Base-by-base conservation (phyloP, 2,888 invertebrate genomes). In the Nesidiocoris tenuis region DNA sequence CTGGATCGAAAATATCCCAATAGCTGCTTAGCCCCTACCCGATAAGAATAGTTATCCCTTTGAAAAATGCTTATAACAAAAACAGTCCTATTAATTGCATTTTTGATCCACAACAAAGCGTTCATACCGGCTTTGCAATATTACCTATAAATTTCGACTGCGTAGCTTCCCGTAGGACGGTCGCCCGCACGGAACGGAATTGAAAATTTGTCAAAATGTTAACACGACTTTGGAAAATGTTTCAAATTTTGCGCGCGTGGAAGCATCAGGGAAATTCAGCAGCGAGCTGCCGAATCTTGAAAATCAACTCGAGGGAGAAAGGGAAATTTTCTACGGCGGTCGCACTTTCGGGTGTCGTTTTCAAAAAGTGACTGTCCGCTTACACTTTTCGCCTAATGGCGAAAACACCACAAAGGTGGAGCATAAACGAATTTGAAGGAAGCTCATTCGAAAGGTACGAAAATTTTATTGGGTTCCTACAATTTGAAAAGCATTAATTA, bases 401-500 rank as follows among this genome's bases (percentile, higher is more conserved):
- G 39, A 72, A 72, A 21, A 72, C 72, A 56, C 72, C 72, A n/a
- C 72, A 55, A 54, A 59, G 59, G 18, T 72, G 72, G 72, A 63
- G 72, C 72, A 56, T 72, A 25, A 72, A 72, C 56, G 72, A 72
- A 61, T 72, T 72, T 72, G 72, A 72, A 61, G 56, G 72, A 72
- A 72, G 72, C 61, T 72, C 72, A n/a, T 72, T 72, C 23, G 72
- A 72, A 72, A 72, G 72, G 72, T 72, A 72, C 21, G 7, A 21
- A 12, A 39, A 39, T 12, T 39, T 39, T 39, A 39, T 39, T 12
- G 12, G 39, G 39, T 39, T 3, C 12, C 39, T 39, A 39, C 5
- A 39, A 39, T n/a, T n/a, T n/a, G n/a, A n/a, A n/a, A n/a, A n/a
- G n/a, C n/a, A n/a, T n/a, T n/a, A n/a, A n/a, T n/a, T n/a, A n/a